These are phyloP conservation scores for Nomada ruficornis DNA, from an alignment of 2,888 invertebrate species.

Conservation along the genomic window DNA sequence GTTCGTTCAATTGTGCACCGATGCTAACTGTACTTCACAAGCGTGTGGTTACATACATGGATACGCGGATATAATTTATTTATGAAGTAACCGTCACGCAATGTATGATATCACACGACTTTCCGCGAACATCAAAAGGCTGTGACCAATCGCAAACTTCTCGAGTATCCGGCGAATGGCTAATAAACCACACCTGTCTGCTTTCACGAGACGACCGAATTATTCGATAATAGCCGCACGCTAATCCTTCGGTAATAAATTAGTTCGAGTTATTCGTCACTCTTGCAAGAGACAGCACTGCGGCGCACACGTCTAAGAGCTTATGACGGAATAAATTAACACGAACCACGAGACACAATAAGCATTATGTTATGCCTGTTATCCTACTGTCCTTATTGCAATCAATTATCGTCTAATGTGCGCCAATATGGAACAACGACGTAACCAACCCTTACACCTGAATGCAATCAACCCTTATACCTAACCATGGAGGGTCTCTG, in stretches of 20 bases:
- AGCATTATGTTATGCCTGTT: background rate
- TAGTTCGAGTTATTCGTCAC: constrained; percentile 9
- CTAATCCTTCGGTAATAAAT: constrained; percentile 30
- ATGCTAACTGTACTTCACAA: constrained; percentile 14
- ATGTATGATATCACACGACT: background rate
- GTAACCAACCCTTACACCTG: background rate
- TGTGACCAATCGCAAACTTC: constrained; percentile 39
- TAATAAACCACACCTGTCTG: constrained; percentile 40
- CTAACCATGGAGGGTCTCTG: too few species aligned
- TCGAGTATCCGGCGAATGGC: constrained; percentile 36
- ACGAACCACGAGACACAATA: background rate
- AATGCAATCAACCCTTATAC: too few species aligned
- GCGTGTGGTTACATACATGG: background rate
- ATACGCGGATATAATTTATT: constrained; percentile 25
- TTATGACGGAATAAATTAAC: constrained; percentile 15
- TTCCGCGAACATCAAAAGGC: constrained; percentile 40
- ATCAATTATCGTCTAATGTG: background rate
- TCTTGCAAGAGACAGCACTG: background rate
- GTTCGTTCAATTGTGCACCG: constrained; percentile 6
- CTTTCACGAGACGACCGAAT: constrained; percentile 27
- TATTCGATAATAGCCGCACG: constrained; percentile 35
- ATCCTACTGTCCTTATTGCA: background rate
- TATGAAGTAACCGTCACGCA: constrained; percentile 13
- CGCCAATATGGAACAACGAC: background rate
- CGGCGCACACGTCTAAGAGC: background rate